Percentiles rank a stretch among this genome's conserved stretches.
Evolutionary conservation across 1,140 invertebrate genomes (phyloP).

Genomic region (Nymphalis io): DNA sequence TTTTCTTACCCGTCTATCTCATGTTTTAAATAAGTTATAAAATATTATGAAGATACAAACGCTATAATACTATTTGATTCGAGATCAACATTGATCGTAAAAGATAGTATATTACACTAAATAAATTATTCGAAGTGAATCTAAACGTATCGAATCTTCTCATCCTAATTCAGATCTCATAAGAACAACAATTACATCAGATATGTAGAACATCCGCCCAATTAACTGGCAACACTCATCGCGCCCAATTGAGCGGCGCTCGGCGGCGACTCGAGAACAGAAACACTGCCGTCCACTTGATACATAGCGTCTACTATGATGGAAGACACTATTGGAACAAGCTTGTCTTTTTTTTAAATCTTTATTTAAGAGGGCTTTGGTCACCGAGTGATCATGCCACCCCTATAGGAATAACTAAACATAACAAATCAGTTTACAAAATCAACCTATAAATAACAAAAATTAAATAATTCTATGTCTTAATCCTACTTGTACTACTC

Average conservation of each 20-base stretch:
- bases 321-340: background rate
- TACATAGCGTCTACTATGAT: background rate
- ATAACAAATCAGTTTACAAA: too few species aligned
- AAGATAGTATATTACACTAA: background rate
- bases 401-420: too few species aligned
- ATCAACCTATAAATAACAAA: too few species aligned
- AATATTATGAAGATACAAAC: background rate
- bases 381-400: too few species aligned
- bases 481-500: too few species aligned
- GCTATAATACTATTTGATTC: background rate
- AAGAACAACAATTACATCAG: conserved; percentile 12
- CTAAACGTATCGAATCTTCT: background rate
- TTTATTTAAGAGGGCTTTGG: too few species aligned
- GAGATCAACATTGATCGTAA: background rate
- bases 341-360: too few species aligned
- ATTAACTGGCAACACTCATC: conserved; percentile 9
- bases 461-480: too few species aligned
- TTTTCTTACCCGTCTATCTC: background rate
- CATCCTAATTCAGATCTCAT: conserved; percentile 4
- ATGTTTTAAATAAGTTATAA: background rate
- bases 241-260: conserved; percentile 2
- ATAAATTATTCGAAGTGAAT: background rate
- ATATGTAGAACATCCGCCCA: conserved; percentile 4
- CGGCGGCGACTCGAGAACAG: background rate
- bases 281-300: background rate